Base-by-base conservation (phyloP, 2,888 invertebrate species). In the Drosophila robusta region DNA sequence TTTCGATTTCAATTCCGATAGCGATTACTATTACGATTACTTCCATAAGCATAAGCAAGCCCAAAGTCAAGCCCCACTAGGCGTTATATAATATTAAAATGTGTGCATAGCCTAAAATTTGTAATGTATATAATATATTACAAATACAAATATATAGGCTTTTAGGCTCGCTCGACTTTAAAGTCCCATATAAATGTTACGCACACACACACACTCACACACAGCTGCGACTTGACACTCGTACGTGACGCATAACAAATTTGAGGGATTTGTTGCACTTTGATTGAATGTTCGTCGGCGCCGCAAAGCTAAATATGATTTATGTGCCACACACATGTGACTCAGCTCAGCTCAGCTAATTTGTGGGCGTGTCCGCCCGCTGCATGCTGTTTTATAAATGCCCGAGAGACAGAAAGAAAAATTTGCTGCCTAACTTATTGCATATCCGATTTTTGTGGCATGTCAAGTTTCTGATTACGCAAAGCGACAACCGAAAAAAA, bases 161-260 rank as follows among this genome's bases (percentile, higher is more conserved):
- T 52, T 55, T 47, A 18, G 38, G 67, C 58, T 66, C 32, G 42
- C 12, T 34, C 18, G 55, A 69, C 60, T 76, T 76, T 72, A 76
- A 76, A 71, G 41, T 54, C 12, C 24, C 29, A 46, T 12, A 18
- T 18, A 18, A 18, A 18, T 18, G 18, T 18, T 49, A 32, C 18
- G 24, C 24, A 42, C 32, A 56, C 26, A 39, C 42, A 50, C 29
- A 32, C 14, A 16, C 26, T 14, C 34, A 47, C 34, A 58, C 54
- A 68, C 64, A 67, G 60, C 55, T 74, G 62, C 22, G 44, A 65
- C 65, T 78, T 75, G 73, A 70, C 72, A 62, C 65, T 75, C 56
- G 74, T 75, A 83, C 83, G 83, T 84, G 83, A 86, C 84, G 84
- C 83, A 83, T 84, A 80, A 69, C 77, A 86, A 87, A 81, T 84